Conservation (phyloP, 1,140 invertebrate species). For the Octopus sinensis region DNA sequence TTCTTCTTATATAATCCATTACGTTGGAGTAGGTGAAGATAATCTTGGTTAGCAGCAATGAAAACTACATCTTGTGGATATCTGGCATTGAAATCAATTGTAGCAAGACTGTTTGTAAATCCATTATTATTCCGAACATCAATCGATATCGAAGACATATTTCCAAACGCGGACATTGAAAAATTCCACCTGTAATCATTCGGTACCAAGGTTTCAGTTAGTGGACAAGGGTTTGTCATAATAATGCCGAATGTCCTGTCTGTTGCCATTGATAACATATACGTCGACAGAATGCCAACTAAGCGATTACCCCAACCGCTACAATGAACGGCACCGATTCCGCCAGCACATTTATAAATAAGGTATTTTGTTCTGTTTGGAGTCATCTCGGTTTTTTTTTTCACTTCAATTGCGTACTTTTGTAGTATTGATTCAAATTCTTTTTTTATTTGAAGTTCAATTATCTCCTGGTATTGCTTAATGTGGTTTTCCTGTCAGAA, state of each 20-base stretch:
- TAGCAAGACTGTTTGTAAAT: constrained; percentile 27
- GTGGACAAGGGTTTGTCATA: constrained; percentile 29
- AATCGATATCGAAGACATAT: constrained; percentile 23
- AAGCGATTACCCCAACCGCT: constrained; percentile 34
- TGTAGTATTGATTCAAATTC: too few species aligned
- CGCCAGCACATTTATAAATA: neutral
- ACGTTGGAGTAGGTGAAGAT: constrained; percentile 27
- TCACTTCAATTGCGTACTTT: too few species aligned
- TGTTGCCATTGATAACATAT: constrained; percentile 31
- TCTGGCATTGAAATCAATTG: constrained; percentile 29
- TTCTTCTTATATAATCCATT: constrained; percentile 29
- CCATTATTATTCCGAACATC: constrained; percentile 28
- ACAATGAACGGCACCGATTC: constrained; percentile 12
- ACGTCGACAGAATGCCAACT: constrained; percentile 31
- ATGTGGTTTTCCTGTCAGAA: too few species aligned
- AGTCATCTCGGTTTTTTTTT: too few species aligned
- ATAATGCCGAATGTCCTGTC: constrained; percentile 33
- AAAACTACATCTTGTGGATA: constrained; percentile 33
- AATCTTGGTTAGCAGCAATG: constrained; percentile 33
- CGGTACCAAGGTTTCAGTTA: constrained; percentile 28
- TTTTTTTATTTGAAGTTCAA: too few species aligned
- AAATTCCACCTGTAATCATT: constrained; percentile 29
- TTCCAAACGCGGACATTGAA: neutral
- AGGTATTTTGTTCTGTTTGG: neutral
- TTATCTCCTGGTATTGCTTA: too few species aligned